Conservation (phyloP, 2,888 invertebrate genomes). For the Polyommatus iphigenia region DNA sequence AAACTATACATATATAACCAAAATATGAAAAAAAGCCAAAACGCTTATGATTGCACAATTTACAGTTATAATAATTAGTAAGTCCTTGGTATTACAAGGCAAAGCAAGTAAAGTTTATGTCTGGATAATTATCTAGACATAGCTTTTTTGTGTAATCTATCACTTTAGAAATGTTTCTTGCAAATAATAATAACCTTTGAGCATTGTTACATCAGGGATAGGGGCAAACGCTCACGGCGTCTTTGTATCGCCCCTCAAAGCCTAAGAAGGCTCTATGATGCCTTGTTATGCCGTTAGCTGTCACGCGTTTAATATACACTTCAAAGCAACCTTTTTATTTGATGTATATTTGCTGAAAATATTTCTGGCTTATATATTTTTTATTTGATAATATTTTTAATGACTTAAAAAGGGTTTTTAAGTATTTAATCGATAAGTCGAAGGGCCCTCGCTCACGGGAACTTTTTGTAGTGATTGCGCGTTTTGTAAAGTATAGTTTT, state of each 20-base stretch:
- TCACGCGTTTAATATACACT: conserved; percentile 16
- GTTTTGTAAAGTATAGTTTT: no score
- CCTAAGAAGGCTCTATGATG: neutral
- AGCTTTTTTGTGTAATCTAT: no score
- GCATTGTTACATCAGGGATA: neutral
- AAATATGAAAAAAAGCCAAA: no score
- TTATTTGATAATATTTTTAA: neutral
- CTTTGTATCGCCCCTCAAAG: conserved; percentile 7
- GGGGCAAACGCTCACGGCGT: neutral
- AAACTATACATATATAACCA: no score
- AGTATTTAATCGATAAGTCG: neutral
- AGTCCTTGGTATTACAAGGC: no score
- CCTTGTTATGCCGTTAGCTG: neutral
- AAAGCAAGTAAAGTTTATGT: no score
- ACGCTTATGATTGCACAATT: no score
- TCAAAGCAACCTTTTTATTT: neutral
- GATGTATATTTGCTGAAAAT: neutral
- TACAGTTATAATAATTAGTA: no score
- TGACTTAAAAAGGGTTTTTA: neutral
- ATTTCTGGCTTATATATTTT: neutral
- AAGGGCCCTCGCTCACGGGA: no score
- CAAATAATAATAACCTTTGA: neutral
- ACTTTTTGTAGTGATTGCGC: no score
- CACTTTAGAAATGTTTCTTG: neutral
- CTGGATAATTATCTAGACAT: no score